Evolutionary conservation across 2,113 vertebrate genomes (phyloP).

Genomic region (Entelurus aequoreus): DNA sequence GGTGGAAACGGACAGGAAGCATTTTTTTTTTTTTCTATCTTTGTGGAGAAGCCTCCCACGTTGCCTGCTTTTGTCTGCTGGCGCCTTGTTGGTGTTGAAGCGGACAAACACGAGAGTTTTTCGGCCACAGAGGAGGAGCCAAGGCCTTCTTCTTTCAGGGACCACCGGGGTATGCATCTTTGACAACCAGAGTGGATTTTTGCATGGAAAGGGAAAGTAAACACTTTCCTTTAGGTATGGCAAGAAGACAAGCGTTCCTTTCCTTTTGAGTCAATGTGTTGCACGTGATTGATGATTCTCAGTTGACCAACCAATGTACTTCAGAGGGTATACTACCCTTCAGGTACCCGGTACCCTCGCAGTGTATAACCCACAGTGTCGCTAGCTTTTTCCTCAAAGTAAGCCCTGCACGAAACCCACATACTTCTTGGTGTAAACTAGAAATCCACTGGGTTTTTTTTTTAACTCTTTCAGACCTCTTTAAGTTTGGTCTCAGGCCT

Average conservation of each 20-base stretch:
- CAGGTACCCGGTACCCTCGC: too few species aligned
- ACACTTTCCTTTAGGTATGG: too few species aligned
- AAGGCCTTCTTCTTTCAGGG: conserved; percentile 14
- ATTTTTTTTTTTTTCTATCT: conserved; percentile 52
- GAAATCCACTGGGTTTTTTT: conserved; percentile 50
- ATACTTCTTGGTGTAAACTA: not conserved
- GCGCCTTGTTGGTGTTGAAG: conserved; percentile 16
- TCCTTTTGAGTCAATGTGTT: too few species aligned
- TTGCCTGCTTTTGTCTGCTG: conserved; percentile 53
- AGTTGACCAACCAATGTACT: too few species aligned
- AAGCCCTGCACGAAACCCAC: too few species aligned
- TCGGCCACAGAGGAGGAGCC: conserved; percentile 31
- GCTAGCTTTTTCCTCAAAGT: too few species aligned
- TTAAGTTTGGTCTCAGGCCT: conserved; percentile 65
- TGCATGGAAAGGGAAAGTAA: not conserved
- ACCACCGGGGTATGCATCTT: conserved; percentile 37
- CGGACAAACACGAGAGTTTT: conserved; percentile 5
- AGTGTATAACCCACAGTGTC: too few species aligned
- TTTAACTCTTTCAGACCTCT: conserved; percentile 46
- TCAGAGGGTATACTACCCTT: too few species aligned
- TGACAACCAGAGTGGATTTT: conserved; percentile 5
- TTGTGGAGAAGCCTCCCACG: conserved; percentile 64
- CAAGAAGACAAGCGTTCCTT: too few species aligned
- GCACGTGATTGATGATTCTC: too few species aligned
- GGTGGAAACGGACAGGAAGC: conserved; percentile 50